Evolutionary conservation across 2,888 invertebrate species (phyloP), one percentile per base, ranked within the genome.

Genomic region (Gastrophysa polygoni): DNA sequence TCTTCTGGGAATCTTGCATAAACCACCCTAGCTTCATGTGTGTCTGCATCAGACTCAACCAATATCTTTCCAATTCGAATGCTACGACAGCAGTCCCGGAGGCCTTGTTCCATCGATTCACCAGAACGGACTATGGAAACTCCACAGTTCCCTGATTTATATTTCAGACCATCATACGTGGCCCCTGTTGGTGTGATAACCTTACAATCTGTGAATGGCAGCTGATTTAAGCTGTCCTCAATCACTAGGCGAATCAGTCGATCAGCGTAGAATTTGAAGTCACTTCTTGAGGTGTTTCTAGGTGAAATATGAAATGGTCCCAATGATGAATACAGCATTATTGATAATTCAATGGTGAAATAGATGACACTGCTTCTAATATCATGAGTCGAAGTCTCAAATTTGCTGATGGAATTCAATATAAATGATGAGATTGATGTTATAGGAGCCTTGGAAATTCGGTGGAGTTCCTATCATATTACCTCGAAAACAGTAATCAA

Each of bases 191-290:
- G 98, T 1, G 99, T 99, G 18, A 90, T 90, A 2, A 99, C 93
- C 70, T 91, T 89, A 77, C 92, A 92, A 80, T 93, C 91, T 0
- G 92, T 91, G 79, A 97, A 98, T 0, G 99, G 98, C 58, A 98
- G 83, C 78, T 96, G 96, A 82, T 99, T 99, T 24, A 99, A 84
- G 68, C 98, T 98, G 81, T 98, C 98, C 79, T 99, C 99, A 65
- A 99, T 97, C 0, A 99, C 97, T 34, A 99, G 85, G 2, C 99
- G 89, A 76, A 99, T 99, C 81, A 99, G 83, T 68, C 99, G 90
- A 81, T 99, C 99, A 0, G 98, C 98, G 81, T 95, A 98, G 83
- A 99, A 99, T 80, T 98, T 97, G 80, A 99, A 99, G 82, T 99
- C 98, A 83, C 93, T 95, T 71, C 96, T 86, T 1, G 90, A 85